Conservation (phyloP, 2,888 invertebrate species). For the Lydus trimaculatus region DNA sequence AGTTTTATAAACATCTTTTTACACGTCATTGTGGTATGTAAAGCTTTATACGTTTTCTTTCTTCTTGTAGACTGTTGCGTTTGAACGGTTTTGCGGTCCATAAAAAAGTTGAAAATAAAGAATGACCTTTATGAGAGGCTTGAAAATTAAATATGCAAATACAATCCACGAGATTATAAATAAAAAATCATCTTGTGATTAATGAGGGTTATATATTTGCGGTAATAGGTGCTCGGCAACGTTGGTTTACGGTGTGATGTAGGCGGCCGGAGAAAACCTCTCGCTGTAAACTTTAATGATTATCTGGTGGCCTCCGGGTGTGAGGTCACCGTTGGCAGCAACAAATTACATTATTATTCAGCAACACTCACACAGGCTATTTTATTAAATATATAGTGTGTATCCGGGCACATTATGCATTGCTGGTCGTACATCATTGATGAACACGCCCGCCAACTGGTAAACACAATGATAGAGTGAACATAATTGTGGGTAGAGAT, state of each 20-base stretch:
- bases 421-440: constrained; percentile 52
- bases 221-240: constrained; percentile 45
- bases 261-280: constrained; percentile 52
- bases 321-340: constrained; percentile 55
- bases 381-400: constrained; percentile 53
- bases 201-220: constrained; percentile 45
- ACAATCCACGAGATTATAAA: constrained; percentile 31
- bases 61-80: too few species aligned
- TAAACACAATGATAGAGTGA: constrained; percentile 54
- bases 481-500: constrained; percentile 52
- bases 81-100: not conserved
- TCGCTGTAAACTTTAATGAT: constrained; percentile 53
- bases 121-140: constrained; percentile 10
- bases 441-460: constrained; percentile 53
- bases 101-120: constrained; percentile 1
- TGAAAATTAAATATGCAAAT: constrained; percentile 37
- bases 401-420: constrained; percentile 54
- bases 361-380: constrained; percentile 51
- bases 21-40: too few species aligned
- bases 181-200: constrained; percentile 45
- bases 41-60: too few species aligned
- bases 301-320: constrained; percentile 52
- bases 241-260: constrained; percentile 49
- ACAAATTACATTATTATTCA: constrained; percentile 58
- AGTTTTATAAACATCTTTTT: not conserved